Conservation (phyloP, 2,888 invertebrate species). For the Morpho achilles region DNA sequence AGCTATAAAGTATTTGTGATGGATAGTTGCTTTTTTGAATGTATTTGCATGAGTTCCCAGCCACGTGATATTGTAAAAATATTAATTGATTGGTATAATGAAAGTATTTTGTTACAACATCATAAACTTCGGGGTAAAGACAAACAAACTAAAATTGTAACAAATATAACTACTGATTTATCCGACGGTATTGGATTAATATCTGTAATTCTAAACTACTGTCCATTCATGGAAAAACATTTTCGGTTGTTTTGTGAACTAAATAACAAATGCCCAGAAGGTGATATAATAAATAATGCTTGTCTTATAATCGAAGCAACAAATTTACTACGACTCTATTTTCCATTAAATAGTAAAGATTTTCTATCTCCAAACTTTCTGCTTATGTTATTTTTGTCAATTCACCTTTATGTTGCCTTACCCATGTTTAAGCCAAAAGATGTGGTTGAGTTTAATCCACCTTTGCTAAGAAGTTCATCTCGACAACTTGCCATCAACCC, state of each 20-base stretch:
- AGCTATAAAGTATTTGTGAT: conserved; percentile 79
- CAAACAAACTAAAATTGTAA: conserved; percentile 45
- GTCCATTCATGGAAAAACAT: conserved; percentile 74
- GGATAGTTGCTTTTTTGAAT: conserved; percentile 68
- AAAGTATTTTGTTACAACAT: conserved; percentile 49
- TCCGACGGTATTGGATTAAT: conserved; percentile 77
- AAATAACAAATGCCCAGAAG: conserved; percentile 49
- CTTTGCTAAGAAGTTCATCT: conserved; percentile 59
- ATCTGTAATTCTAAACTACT: conserved; percentile 75
- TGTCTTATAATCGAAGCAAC: conserved; percentile 75
- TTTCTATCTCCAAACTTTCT: conserved; percentile 75
- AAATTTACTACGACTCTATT: conserved; percentile 74
- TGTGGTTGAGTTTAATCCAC: conserved; percentile 61
- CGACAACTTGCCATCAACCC: conserved; percentile 61
- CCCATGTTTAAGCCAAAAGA: conserved; percentile 73
- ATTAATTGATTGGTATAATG: conserved; percentile 58
- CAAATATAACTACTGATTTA: conserved; percentile 73
- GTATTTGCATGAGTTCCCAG: conserved; percentile 53
- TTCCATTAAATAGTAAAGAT: conserved; percentile 71
- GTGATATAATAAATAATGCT: conserved; percentile 76
- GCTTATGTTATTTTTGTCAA: conserved; percentile 78
- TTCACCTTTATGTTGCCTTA: conserved; percentile 75
- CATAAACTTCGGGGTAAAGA: conserved; percentile 38
- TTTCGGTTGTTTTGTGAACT: conserved; percentile 67
- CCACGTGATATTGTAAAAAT: conserved; percentile 54